Evolutionary conservation across 92 coral and sea anemone genomes (phyloP), one percentile per base, ranked within the genome.

Genomic region (Heliopora coerulea): DNA sequence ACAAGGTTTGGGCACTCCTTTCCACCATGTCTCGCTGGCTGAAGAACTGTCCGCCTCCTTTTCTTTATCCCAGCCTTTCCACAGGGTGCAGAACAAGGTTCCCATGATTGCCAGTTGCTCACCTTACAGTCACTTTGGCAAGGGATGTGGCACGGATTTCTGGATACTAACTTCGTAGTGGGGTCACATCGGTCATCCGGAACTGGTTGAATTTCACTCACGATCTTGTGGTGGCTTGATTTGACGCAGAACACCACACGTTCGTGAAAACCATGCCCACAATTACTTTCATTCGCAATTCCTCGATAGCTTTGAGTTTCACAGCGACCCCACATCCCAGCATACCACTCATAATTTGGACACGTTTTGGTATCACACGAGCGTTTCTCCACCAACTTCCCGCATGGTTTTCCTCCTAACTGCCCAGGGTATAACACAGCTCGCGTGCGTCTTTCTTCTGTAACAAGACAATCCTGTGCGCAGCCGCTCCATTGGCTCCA

Each of bases 401-500:
- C 62, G 28, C 77, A 70, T 1, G 63, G 62, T 54, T 70, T 70
- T 8, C 77, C 77, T 9, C 77, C 77, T 34, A 49, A 21, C 39
- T 54, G 62, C 12, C 63, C 9, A 17, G 77, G 48, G 50, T 52
- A 70, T 34, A 52, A 35, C 7, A 70, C 42, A n/a, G 27, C 63
- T 17, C 77, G 62, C 0, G 77, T 70, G 32, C 77, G 77, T 48
- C 48, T 52, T 35, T 70, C 77, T 35, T 70, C 63, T 28, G 49
- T 52, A 5, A 37, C 32, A 63, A 28, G 23, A 20, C 77, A 70
- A 33, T 54, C 77, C 18, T 7, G 42, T 10, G 62, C 29, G 41
- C 77, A 70, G 15, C 62, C 63, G 18, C 49, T 50, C 77, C 77
- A 70, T 49, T 13, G 15, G 17, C 63, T 54, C 77, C 77, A 70